A percentile compares a stretch with the other conserved stretches of the same genome.
Evolutionary conservation across 2,113 vertebrate genomes (phyloP).

Genomic region (Charadrius vociferus): DNA sequence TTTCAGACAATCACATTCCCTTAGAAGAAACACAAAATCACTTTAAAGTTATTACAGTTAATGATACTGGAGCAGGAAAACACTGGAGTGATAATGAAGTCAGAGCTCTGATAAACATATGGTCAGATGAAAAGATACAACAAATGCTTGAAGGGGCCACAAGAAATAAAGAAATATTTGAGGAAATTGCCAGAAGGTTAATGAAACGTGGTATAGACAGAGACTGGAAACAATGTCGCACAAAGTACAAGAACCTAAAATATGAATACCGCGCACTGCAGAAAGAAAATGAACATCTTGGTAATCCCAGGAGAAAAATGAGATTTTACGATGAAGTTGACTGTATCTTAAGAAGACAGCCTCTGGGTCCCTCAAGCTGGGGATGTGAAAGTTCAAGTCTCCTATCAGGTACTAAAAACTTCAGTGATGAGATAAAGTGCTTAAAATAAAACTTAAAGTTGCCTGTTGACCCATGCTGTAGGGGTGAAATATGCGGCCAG

Average conservation of each 20-base stretch:
- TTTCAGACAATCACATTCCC: slow-evolving; percentile 56
- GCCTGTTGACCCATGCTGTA: background rate
- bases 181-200: slow-evolving; percentile 84
- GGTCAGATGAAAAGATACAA: slow-evolving; percentile 85
- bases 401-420: slow-evolving; percentile 14
- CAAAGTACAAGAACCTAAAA: slow-evolving; percentile 91
- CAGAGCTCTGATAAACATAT: slow-evolving; percentile 81
- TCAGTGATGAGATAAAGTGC: background rate
- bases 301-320: slow-evolving; percentile 80
- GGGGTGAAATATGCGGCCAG: background rate
- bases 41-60: slow-evolving; percentile 81
- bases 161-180: slow-evolving; percentile 89
- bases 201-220: slow-evolving; percentile 84
- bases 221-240: slow-evolving; percentile 90
- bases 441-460: background rate
- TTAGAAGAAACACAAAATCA: slow-evolving; percentile 71
- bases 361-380: slow-evolving; percentile 15
- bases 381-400: slow-evolving; percentile 49
- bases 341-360: slow-evolving; percentile 76
- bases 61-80: slow-evolving; percentile 78
- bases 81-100: slow-evolving; percentile 90
- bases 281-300: slow-evolving; percentile 78
- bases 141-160: slow-evolving; percentile 86
- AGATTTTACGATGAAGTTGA: slow-evolving; percentile 88
- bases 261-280: slow-evolving; percentile 86